Evolutionary conservation across 2,888 invertebrate genomes (phyloP).

Genomic region (Phyllotreta striolata): DNA sequence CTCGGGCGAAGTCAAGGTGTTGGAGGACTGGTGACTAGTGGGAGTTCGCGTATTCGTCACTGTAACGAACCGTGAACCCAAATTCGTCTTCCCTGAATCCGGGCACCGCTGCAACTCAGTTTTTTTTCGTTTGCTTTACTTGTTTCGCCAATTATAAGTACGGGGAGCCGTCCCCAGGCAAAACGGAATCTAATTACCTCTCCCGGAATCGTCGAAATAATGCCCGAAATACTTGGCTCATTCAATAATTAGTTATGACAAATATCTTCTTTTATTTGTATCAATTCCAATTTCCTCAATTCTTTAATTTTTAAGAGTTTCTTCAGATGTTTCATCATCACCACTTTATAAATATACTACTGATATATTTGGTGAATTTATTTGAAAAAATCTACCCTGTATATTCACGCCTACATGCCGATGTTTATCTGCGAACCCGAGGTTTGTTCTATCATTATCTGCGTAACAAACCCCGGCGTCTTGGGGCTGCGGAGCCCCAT

Average conservation of each 20-base stretch:
- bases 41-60: slow-evolving; percentile 35
- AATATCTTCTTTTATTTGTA: no score
- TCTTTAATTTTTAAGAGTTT: no score
- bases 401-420: slow-evolving; percentile 26
- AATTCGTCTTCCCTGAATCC: slow-evolving; percentile 38
- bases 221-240: no score
- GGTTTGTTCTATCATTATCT: slow-evolving; percentile 52
- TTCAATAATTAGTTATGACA: no score
- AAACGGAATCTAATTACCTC: slow-evolving; percentile 3
- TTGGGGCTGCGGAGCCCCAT: slow-evolving; percentile 52
- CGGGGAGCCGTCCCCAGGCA: slow-evolving; percentile 1
- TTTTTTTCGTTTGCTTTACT: slow-evolving; percentile 33
- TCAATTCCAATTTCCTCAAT: no score
- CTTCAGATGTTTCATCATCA: no score
- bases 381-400: slow-evolving; percentile 16
- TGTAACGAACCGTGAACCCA: slow-evolving; percentile 41
- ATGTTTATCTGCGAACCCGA: slow-evolving; percentile 41
- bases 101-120: slow-evolving; percentile 34
- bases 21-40: slow-evolving; percentile 34
- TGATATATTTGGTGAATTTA: no score
- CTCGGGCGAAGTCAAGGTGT: slow-evolving; percentile 35
- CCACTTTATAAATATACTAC: no score
- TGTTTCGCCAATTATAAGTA: slow-evolving; percentile 24
- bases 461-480: slow-evolving; percentile 54
- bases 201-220: no score